Conservation (phyloP, 2,888 invertebrate genomes). For the Torymus aiolomorphi region DNA sequence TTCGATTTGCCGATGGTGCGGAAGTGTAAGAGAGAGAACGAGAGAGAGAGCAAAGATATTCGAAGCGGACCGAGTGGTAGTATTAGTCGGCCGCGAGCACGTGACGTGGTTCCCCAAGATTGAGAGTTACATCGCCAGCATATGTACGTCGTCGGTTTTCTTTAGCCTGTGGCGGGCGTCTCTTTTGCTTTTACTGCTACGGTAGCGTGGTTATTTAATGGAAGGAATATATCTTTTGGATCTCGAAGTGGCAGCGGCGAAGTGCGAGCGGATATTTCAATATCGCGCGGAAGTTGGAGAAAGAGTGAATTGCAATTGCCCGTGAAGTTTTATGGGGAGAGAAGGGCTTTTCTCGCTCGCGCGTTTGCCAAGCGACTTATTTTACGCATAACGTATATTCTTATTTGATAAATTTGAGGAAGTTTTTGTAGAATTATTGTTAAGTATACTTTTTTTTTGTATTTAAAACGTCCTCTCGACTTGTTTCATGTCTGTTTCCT, state of each 20-base stretch:
- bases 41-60: conserved; percentile 50
- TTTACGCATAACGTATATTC: too few relatives aligned
- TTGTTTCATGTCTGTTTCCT: too few relatives aligned
- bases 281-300: neutral
- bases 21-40: neutral
- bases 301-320: neutral
- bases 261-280: conserved; percentile 14
- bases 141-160: neutral
- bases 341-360: neutral
- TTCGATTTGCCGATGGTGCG: too few relatives aligned
- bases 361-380: too few relatives aligned
- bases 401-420: too few relatives aligned
- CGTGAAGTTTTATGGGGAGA: neutral
- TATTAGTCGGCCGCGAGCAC: conserved; percentile 55
- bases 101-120: conserved; percentile 54
- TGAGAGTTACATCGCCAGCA: conserved; percentile 39
- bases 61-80: conserved; percentile 49
- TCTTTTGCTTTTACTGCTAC: neutral
- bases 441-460: too few relatives aligned
- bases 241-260: neutral
- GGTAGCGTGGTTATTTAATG: conserved; percentile 18
- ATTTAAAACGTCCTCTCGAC: too few relatives aligned
- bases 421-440: too few relatives aligned
- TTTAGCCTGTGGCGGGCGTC: neutral
- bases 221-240: conserved; percentile 22